Evolutionary conservation across 2,797 vertebrate species (phyloP).

Genomic region (Cephalopachus bancanus): DNA sequence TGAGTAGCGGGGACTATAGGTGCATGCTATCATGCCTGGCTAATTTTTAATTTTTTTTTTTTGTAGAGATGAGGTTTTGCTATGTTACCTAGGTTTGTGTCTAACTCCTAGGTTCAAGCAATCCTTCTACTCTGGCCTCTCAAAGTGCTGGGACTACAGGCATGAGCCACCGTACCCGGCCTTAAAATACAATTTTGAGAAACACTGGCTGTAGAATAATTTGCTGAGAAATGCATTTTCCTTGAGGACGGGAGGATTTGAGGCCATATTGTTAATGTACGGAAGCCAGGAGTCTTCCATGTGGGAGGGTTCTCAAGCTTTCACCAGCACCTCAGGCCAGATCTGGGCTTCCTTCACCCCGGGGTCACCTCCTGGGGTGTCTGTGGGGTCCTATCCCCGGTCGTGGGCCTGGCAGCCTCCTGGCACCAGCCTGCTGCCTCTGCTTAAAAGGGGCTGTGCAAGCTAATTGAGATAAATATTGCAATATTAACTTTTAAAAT

Average conservation of each 20-base stretch:
- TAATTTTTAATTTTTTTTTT: no score
- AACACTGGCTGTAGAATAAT: background rate
- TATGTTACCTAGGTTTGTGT: no score
- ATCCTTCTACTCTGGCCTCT: no score
- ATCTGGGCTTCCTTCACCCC: background rate
- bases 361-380: fast-evolving
- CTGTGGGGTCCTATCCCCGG: fast-evolving
- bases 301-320: background rate
- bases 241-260: background rate
- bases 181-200: background rate
- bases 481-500: constrained; percentile 69
- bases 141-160: no score
- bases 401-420: background rate
- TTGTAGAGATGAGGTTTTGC: no score
- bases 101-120: no score
- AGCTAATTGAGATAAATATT: constrained; percentile 70
- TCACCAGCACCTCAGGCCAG: background rate
- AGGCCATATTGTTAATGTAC: background rate
- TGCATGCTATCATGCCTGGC: no score
- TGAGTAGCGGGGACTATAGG: no score
- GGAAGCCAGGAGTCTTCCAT: background rate
- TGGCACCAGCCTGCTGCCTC: background rate
- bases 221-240: constrained; percentile 1
- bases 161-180: no score
- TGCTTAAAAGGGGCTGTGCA: background rate